Evolutionary conservation across 2,888 invertebrate species (phyloP).

Genomic region (Brachyptera risi): DNA sequence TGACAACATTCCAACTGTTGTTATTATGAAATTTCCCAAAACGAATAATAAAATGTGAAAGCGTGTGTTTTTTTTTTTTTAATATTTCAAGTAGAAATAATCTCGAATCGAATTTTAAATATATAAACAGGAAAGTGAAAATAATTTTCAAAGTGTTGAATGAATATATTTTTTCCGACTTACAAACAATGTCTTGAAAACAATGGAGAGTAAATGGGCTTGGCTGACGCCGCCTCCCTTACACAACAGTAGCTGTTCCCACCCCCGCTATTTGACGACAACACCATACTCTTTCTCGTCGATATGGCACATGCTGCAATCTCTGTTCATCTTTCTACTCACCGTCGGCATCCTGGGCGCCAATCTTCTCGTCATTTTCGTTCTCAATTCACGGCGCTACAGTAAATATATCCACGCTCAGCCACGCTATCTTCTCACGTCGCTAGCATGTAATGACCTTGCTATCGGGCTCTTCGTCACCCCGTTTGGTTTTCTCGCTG

Average conservation of each 20-base stretch:
- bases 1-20: too few relatives aligned
- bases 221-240: conserved; percentile 72
- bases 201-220: conserved; percentile 37
- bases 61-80: too few relatives aligned
- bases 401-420: conserved; percentile 84
- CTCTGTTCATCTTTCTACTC: conserved; percentile 68
- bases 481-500: conserved; percentile 79
- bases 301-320: conserved; percentile 69
- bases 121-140: too few relatives aligned
- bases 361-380: conserved; percentile 74
- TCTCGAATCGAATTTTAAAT: too few relatives aligned
- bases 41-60: too few relatives aligned
- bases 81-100: too few relatives aligned
- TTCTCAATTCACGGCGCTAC: conserved; percentile 78
- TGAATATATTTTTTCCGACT: too few relatives aligned
- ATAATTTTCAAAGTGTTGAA: too few relatives aligned
- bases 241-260: conserved; percentile 78
- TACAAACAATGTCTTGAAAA: background rate
- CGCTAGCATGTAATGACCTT: conserved; percentile 80
- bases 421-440: conserved; percentile 84
- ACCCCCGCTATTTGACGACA: conserved; percentile 60
- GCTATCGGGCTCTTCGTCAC: conserved; percentile 83
- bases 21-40: too few relatives aligned
- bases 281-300: conserved; percentile 42
- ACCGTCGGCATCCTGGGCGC: conserved; percentile 76